Evolutionary conservation across 2,888 invertebrate genomes (phyloP), one percentile per base, ranked within the genome.

Genomic region (Xylota sylvarum): DNA sequence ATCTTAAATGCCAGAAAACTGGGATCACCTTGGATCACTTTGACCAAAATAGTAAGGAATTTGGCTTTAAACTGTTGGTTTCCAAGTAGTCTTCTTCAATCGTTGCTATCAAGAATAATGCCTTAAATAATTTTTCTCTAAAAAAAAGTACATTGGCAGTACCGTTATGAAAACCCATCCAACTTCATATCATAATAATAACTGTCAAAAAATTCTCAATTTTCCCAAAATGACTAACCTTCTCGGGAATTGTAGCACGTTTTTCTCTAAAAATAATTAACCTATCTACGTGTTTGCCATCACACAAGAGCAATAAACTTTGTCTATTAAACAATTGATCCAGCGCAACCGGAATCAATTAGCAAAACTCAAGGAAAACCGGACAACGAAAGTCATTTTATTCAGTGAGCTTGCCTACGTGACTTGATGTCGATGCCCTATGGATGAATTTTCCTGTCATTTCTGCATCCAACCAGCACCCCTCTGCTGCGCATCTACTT

Each of bases 401-500:
- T 19, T 50, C 58, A 67, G 60, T 46, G 32, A 74, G 48, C 14
- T 60, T 64, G 85, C 76, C 85, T 85, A 85, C 85, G 85, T 85
- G 85, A 85, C 81, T 81, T 6, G 30, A 12, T 70, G 85, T 56
- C 40, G 46, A 55, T 77, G 81, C 76, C 70, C 65, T 80, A 85
- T 85, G 85, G 85, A 72, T 80, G 85, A 81, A 72, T 70, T 77
- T 58, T 81, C 43, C 67, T 67, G 62, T 58, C 74, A 64, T 43
- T 70, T 70, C 30, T 74, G 14, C 74, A 62, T 55, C 23, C 6
- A 43, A 9, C 43, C 6, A 43, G n/a, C 40, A 35, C 58, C 72
- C 52, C 67, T 72, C 85, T 81, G 85, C 81, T 81, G 85, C 81
- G 72, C 85, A 85, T 32, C 50, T 12, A 84, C 73, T 40, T 46